Evolutionary conservation across 2,113 vertebrate genomes (phyloP), one percentile per base, ranked within the genome.

Genomic region (Pogonocichla stellata): DNA sequence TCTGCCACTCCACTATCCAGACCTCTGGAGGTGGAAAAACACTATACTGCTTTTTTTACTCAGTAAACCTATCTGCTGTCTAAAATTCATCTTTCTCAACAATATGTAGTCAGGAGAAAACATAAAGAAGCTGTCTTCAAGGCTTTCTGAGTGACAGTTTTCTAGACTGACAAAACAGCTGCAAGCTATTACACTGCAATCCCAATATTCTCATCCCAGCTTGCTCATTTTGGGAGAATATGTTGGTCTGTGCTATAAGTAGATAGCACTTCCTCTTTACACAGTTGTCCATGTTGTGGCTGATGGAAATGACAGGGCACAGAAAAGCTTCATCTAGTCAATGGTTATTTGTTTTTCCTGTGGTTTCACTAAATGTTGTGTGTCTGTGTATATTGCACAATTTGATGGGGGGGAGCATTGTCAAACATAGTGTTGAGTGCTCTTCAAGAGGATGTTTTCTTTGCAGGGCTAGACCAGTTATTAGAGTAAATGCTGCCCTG

Each of bases 401-500:
- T 64, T 29, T 64, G 36, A 31, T 53, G 71, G 45, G 26, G 29
- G 40, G 29, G 36, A 29, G 14, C 17, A 8, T 38, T 90, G 29
- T 81, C 45, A 75, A n/a, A 31, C 4, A 2, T 8, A 23, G 34
- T 74, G 67, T 22, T 24, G 31, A 83, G 54, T 42, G n/a, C 16
- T 57, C 14, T 33, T 92, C 43, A 88, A 70, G 43, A 62, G 15
- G n/a, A 70, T 92, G 26, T 95, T 89, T 95, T 87, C 58, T 92
- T 92, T 82, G 64, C 96, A 99, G 99, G 96, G 98, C 99, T 53
- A 98, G 99, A 48, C 99, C 99, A 7, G 99, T 99, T 82, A 99
- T 99, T 96, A 98, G 98, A 36, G 99, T 99, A 43, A 99, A 98
- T 61, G 98, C 99, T 73, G 98, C 98, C 10, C 95, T 99, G 73